Base-by-base conservation (phyloP, 2,888 invertebrate species). In the Dendrolimus houi region DNA sequence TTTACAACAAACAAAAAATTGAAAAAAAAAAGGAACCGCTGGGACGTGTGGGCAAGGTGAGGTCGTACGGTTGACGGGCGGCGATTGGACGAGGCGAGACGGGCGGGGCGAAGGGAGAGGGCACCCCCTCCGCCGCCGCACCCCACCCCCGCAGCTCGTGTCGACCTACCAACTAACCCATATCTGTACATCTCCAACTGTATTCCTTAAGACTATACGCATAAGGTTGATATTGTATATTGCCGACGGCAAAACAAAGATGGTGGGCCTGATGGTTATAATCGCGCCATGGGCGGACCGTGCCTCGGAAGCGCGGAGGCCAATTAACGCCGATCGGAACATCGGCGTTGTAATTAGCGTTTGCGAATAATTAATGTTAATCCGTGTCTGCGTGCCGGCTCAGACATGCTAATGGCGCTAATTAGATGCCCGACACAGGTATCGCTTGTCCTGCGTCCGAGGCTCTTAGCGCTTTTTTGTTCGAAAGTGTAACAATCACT, bases 231-330 rank as follows among this genome's bases (percentile, higher is more conserved):
- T 57, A 70, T 74, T 85, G n/a, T 60, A 56, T 57, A 68, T 68
- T 47, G 53, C 56, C 59, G 65, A 57, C 59, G 70, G 73, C 74
- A 72, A 64, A 59, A 62, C 61, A 68, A 72, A 68, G 62, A 69
- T 86, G 78, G 85, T 66, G 69, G 68, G 64, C 69, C 72, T 74
- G 79, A 85, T 85, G 85, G 85, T 81, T 77, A 77, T 85, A 85
- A 86, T 85, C 81, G 79, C 75, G 82, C 85, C 87, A 89, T 89
- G 88, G 89, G 89, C 89, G 89, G 87, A 87, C 80, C 87, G 79
- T 75, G 77, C 68, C 76, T 81, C 74, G 72, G 76, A 79, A 77
- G 77, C 77, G 62, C 74, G 80, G 85, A 87, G 82, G 82, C 85
- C 89, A 89, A 89, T 89, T 89, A 89, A 81, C 77, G 74, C 66